phyloP scores from a whole-genome alignment of 2,113 vertebrate genomes.

The Tyto alba region DNA sequence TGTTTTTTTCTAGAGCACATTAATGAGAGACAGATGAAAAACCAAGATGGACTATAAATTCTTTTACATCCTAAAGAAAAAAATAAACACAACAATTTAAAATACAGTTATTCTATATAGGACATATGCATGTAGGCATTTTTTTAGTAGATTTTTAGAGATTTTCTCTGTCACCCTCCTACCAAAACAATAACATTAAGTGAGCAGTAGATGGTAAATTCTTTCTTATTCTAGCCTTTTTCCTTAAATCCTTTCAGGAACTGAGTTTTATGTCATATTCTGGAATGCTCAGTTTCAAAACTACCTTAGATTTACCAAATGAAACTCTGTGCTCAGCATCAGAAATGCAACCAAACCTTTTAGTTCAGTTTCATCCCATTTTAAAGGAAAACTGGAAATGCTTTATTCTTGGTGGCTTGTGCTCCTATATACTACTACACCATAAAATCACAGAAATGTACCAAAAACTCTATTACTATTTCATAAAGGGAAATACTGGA shows the following conservation, averaged over 20 bases:
- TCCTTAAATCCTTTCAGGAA: neutral
- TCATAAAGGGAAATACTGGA: neutral
- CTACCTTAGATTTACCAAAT: neutral
- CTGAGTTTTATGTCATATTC: neutral
- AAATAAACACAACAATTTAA: neutral
- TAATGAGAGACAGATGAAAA: neutral
- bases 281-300: neutral
- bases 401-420: neutral
- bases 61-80: neutral
- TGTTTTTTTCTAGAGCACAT: neutral
- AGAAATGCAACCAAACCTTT: neutral
- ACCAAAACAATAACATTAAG: neutral
- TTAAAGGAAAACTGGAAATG: neutral
- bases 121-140: accelerated
- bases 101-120: neutral
- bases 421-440: neutral
- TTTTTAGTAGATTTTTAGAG: neutral
- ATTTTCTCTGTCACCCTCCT: accelerated
- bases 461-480: neutral
- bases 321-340: neutral
- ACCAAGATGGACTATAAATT: neutral
- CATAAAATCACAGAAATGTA: neutral
- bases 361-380: neutral
- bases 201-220: neutral
- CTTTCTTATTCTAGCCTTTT: neutral